phyloP scores from a whole-genome alignment of 2,113 vertebrate species.

The Nothocercus nigrocapillus region DNA sequence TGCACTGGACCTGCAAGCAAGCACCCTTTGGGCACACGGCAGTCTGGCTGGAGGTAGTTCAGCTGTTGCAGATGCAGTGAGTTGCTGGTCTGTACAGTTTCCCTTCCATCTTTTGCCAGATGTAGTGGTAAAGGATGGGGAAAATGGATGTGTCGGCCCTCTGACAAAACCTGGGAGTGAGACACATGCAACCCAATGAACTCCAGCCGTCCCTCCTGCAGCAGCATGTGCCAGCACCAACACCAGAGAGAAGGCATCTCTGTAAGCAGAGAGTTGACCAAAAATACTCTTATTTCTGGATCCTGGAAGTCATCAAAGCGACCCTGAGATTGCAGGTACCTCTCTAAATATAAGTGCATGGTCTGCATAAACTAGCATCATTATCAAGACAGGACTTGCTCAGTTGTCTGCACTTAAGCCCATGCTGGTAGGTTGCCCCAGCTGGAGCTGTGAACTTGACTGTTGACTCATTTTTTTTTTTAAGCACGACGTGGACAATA shows the following conservation, averaged over 20 bases:
- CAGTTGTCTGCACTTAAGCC: fast-evolving
- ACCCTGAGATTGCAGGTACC: background rate
- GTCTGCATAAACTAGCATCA: background rate
- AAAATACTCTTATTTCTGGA: background rate
- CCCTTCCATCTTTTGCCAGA: background rate
- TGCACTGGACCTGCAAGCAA: fast-evolving
- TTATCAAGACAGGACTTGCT: background rate
- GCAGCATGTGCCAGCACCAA: background rate
- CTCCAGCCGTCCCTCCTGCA: background rate
- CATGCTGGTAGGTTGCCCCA: background rate
- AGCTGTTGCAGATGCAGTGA: no score
- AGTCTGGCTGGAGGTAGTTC: background rate
- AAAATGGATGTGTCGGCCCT: background rate
- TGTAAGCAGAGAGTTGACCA: background rate
- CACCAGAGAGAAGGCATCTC: fast-evolving
- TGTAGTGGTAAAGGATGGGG: background rate
- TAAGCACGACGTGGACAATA: background rate
- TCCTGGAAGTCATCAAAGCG: background rate
- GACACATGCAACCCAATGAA: background rate
- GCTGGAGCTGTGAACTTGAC: background rate
- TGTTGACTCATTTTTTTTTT: background rate
- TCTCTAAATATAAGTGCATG: background rate
- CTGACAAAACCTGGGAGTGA: background rate
- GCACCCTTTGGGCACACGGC: fast-evolving
- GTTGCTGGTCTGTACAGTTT: background rate